Evolutionary conservation across 1,140 invertebrate genomes (phyloP).

Genomic region (Aphaenogaster rudis): DNA sequence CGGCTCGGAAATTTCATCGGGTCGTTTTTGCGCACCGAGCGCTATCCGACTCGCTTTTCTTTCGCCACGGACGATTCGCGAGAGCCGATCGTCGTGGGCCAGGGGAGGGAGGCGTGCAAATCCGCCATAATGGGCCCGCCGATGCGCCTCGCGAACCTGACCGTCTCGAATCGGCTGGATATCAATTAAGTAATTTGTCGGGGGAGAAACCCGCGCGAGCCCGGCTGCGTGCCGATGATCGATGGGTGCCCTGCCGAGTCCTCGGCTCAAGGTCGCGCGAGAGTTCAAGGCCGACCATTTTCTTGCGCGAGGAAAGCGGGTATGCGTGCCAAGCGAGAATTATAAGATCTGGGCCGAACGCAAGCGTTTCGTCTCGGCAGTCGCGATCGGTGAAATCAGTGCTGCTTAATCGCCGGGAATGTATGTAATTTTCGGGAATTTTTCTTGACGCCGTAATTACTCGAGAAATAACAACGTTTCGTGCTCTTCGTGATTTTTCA

Average conservation of each 20-base stretch:
- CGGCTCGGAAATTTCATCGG: constrained; percentile 18
- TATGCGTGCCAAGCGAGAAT: constrained; percentile 36
- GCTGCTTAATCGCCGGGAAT: background rate
- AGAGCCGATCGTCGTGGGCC: background rate
- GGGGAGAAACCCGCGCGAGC: background rate
- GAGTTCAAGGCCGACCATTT: constrained; percentile 56
- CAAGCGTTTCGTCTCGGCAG: background rate
- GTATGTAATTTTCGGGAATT: constrained; percentile 10
- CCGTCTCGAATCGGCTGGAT: constrained; percentile 52
- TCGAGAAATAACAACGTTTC: constrained; percentile 12
- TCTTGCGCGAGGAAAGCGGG: constrained; percentile 32
- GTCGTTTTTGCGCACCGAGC: background rate
- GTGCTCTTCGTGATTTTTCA: background rate
- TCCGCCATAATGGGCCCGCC: constrained; percentile 29
- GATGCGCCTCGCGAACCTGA: constrained; percentile 39
- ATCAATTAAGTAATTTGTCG: constrained; percentile 64
- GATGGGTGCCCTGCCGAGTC: background rate
- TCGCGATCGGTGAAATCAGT: constrained; percentile 1
- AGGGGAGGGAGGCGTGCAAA: constrained; percentile 40
- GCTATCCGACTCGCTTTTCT: constrained; percentile 53
- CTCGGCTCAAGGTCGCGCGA: constrained; percentile 23
- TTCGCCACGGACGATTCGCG: constrained; percentile 35
- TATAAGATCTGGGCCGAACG: constrained; percentile 10
- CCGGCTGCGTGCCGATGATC: constrained; percentile 44
- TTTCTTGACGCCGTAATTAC: background rate